Percentiles rank a stretch among this genome's conserved stretches.
Evolutionary conservation across 1,140 invertebrate genomes (phyloP).

Genomic region (Papilio xuthus): DNA sequence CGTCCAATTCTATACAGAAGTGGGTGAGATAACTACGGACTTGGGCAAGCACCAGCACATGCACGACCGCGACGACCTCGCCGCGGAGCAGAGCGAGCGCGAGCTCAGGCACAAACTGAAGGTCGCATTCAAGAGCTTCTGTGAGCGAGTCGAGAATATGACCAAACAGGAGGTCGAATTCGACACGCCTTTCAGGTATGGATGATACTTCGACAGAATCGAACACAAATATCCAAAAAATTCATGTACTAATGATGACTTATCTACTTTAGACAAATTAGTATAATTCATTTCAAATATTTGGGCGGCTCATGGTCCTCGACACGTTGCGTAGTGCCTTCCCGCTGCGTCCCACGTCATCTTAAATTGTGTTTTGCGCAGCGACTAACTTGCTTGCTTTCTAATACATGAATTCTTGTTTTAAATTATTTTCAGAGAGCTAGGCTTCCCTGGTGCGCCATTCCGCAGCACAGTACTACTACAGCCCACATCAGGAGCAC

Average conservation of each 20-base stretch:
- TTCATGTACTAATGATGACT: no score
- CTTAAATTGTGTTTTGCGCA: no score
- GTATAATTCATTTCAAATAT: background rate
- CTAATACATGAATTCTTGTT: no score
- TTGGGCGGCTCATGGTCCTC: no score
- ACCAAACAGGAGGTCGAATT: constrained; percentile 99
- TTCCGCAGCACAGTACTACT: constrained; percentile 97
- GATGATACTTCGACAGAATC: background rate
- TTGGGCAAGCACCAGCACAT: constrained; percentile 99
- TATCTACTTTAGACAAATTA: background rate
- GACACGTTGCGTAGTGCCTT: no score
- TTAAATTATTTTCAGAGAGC: constrained; percentile 90
- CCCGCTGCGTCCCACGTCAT: no score
- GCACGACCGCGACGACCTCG: constrained; percentile 99
- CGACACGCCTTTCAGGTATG: constrained; percentile 94
- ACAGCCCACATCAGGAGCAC: constrained; percentile 97
- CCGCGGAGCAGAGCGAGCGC: constrained; percentile 98
- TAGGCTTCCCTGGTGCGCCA: constrained; percentile 99
- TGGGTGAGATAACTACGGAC: constrained; percentile 99
- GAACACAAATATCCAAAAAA: no score
- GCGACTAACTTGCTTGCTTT: no score
- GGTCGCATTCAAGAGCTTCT: constrained; percentile 98
- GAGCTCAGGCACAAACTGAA: constrained; percentile 98
- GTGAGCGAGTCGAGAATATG: constrained; percentile 97
- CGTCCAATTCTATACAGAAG: constrained; percentile 99